These are phyloP conservation scores for Megaptera novaeangliae DNA, from an alignment of 2,113 vertebrate genomes.

Conservation along the genomic window DNA sequence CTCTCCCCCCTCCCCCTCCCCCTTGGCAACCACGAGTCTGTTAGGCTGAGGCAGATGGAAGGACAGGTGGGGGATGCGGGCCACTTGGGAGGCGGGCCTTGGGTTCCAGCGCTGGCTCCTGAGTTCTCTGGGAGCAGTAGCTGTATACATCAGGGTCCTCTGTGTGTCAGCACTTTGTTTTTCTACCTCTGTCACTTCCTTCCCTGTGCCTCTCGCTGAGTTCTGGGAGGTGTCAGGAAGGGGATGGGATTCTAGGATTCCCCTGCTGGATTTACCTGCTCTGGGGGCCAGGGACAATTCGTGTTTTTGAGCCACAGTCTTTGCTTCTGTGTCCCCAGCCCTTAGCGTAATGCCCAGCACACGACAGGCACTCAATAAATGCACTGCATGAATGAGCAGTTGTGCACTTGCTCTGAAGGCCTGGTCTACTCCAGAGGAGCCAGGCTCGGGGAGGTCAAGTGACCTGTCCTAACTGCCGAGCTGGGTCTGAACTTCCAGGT, in stretches of 20 bases:
- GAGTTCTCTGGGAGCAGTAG: background rate
- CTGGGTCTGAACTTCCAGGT: no score
- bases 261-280: background rate
- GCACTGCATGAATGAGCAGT: accelerated
- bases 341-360: no score
- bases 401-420: background rate
- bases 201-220: background rate
- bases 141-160: accelerated
- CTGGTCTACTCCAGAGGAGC: background rate
- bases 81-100: background rate
- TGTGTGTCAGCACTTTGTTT: background rate
- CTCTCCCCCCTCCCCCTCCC: background rate
- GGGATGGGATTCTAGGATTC: background rate
- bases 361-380: accelerated
- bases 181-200: background rate
- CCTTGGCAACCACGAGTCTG: background rate
- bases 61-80: background rate
- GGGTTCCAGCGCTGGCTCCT: background rate
- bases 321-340: background rate
- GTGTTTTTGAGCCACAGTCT: background rate
- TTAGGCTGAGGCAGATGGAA: background rate
- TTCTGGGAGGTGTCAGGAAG: background rate
- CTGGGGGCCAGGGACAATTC: background rate
- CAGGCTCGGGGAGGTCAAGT: background rate
- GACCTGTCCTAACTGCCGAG: accelerated